These are phyloP conservation scores for Gorsachius magnificus DNA, from an alignment of 2,797 vertebrate genomes.

Conservation along the genomic window DNA sequence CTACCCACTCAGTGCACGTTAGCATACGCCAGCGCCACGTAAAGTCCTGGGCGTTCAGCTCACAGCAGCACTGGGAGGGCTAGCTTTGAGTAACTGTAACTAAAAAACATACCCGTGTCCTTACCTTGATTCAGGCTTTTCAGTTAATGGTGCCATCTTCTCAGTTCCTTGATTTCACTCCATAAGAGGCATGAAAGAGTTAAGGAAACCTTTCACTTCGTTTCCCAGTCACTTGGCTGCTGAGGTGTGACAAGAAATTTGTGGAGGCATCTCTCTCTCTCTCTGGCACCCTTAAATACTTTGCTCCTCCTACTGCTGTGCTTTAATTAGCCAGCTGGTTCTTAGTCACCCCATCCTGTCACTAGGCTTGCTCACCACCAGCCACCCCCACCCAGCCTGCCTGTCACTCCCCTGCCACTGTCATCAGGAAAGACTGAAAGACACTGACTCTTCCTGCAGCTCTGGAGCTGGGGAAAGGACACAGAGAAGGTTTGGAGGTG, in stretches of 20 bases:
- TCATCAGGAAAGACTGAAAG: not conserved
- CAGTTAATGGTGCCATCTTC: slow-evolving; percentile 63
- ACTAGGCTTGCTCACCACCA: slow-evolving; percentile 59
- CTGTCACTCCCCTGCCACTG: slow-evolving; percentile 49
- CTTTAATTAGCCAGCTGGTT: slow-evolving; percentile 69
- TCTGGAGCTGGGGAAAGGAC: not conserved
- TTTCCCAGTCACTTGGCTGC: not conserved
- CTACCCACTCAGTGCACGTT: not conserved
- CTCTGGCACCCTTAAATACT: slow-evolving; percentile 59
- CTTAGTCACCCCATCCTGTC: slow-evolving; percentile 67
- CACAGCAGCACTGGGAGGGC: not conserved
- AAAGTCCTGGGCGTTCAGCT: not conserved
- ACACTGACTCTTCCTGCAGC: not conserved
- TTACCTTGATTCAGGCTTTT: slow-evolving; percentile 60
- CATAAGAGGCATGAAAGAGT: not conserved
- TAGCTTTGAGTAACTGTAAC: not conserved
- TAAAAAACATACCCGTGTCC: not conserved
- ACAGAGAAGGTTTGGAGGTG: not conserved
- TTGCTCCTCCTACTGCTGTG: slow-evolving; percentile 58
- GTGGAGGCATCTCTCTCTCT: slow-evolving; percentile 18
- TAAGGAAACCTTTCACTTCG: not conserved
- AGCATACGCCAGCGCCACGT: not conserved
- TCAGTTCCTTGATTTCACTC: not conserved
- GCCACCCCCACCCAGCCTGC: slow-evolving; percentile 54
- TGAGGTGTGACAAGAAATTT: slow-evolving; percentile 19